Percentiles rank a stretch among this genome's conserved stretches.
phyloP scores from a whole-genome alignment of 2,113 vertebrate species.

The Mesoclemmys tuberculata region DNA sequence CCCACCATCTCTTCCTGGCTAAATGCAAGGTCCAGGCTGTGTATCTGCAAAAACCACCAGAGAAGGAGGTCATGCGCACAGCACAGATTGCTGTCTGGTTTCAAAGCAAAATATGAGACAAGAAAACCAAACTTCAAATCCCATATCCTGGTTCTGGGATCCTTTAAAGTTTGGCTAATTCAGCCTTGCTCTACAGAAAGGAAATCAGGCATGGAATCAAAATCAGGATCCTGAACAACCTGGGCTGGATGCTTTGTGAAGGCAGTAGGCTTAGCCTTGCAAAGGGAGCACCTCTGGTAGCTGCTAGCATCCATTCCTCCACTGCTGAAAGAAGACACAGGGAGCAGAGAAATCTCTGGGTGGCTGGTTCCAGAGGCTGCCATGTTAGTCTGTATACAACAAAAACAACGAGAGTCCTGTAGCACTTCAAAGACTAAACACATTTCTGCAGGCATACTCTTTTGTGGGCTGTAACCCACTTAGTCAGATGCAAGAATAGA shows the following conservation, averaged over 20 bases:
- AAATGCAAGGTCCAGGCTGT: conserved; percentile 51
- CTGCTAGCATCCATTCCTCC: neutral
- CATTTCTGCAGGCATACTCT: too few relatives aligned
- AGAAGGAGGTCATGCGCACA: conserved; percentile 52
- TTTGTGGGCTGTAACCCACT: too few relatives aligned
- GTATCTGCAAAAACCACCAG: conserved; percentile 77
- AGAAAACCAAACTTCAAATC: conserved; percentile 54
- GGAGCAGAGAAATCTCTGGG: neutral
- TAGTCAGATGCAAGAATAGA: too few relatives aligned
- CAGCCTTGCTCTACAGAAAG: conserved; percentile 49
- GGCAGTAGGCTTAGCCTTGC: conserved; percentile 5
- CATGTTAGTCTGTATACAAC: too few relatives aligned
- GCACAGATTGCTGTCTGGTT: neutral
- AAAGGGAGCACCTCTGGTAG: neutral
- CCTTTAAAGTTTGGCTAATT: conserved; percentile 14
- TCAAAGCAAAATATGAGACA: conserved; percentile 25
- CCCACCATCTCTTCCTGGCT: conserved; percentile 70
- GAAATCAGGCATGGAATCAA: conserved; percentile 17
- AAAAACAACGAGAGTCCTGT: too few relatives aligned
- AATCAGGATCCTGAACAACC: neutral
- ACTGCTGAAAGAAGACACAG: neutral
- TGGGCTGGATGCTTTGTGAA: neutral
- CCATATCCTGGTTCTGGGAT: conserved; percentile 39
- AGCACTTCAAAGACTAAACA: too few relatives aligned
- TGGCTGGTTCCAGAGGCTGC: too few relatives aligned